These are phyloP conservation scores for Lamellibrachia luymesi DNA, from an alignment of 1,140 invertebrate genomes.

Conservation along the genomic window DNA sequence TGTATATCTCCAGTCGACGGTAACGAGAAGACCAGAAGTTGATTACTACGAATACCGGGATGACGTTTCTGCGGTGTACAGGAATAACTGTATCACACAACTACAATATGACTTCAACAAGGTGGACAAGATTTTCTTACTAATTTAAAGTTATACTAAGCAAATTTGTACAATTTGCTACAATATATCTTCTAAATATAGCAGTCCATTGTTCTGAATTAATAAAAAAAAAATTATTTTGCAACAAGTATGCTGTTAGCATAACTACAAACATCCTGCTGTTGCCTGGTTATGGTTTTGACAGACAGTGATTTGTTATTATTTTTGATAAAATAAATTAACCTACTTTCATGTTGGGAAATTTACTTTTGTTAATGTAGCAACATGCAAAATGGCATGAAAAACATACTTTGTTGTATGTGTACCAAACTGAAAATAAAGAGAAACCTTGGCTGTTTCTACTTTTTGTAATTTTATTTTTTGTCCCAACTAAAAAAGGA, in stretches of 20 bases:
- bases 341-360: too few species aligned
- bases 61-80: not conserved
- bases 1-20: not conserved
- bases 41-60: not conserved
- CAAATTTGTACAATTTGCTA: not conserved
- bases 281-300: too few species aligned
- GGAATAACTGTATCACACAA: slow-evolving; percentile 16
- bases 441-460: not conserved
- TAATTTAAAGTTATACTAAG: slow-evolving; percentile 26
- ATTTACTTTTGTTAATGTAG: too few species aligned
- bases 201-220: too few species aligned
- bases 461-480: not conserved
- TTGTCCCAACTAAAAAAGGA: not conserved
- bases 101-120: slow-evolving; percentile 27
- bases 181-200: not conserved
- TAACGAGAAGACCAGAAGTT: not conserved
- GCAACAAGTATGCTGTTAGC: too few species aligned
- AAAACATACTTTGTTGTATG: too few species aligned
- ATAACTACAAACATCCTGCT: too few species aligned
- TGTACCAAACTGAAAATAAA: too few species aligned
- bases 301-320: too few species aligned
- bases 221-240: too few species aligned
- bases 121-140: slow-evolving; percentile 20
- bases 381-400: too few species aligned
- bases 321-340: too few species aligned